phyloP scores from a whole-genome alignment of 2,797 vertebrate genomes.

The Mergus octosetaceus region DNA sequence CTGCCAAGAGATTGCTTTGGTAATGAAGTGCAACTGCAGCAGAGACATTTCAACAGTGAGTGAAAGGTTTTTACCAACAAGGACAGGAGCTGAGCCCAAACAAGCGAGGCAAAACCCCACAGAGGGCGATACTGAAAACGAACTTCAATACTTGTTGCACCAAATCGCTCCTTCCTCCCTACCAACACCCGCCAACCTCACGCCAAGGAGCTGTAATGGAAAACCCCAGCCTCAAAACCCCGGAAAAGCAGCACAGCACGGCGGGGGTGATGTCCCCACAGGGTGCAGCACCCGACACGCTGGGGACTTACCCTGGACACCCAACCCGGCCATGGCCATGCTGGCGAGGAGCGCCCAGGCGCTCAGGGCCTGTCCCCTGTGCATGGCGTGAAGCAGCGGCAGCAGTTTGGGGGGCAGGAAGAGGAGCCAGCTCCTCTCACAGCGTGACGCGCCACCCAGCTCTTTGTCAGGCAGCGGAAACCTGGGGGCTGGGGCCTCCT shows the following conservation, averaged over 20 bases:
- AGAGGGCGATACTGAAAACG: neutral
- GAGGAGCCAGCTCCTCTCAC: accelerated
- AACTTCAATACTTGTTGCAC: accelerated
- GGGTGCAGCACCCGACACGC: too few species aligned
- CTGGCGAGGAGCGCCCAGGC: neutral
- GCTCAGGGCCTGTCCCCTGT: neutral
- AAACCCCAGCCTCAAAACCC: neutral
- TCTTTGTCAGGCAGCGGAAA: neutral
- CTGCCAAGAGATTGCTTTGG: accelerated
- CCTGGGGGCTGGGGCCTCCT: neutral
- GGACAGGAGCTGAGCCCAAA: neutral
- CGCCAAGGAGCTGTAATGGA: accelerated
- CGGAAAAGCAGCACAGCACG: too few species aligned
- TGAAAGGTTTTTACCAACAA: neutral
- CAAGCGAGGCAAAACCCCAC: accelerated
- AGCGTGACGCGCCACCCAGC: accelerated
- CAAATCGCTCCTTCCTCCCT: accelerated
- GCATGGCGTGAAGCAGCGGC: accelerated
- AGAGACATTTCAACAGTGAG: neutral
- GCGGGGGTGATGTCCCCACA: too few species aligned
- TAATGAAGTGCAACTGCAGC: neutral
- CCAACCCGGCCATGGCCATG: neutral
- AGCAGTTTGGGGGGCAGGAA: neutral
- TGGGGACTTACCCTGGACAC: neutral
- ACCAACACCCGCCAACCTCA: accelerated